These are phyloP conservation scores for Lochmaea crataegi DNA, from an alignment of 2,888 invertebrate species.

Conservation along the genomic window DNA sequence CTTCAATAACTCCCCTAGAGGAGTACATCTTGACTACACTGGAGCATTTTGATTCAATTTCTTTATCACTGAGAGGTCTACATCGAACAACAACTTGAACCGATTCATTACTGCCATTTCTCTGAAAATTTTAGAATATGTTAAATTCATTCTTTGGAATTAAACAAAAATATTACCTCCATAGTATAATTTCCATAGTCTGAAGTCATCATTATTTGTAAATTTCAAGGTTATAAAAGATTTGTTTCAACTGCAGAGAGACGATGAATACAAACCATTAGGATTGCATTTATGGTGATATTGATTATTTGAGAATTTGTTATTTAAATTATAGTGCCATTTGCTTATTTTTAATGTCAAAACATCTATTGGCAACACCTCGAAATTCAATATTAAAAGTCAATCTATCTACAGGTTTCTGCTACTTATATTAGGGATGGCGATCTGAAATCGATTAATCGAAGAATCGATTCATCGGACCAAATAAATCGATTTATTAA, in stretches of 20 bases:
- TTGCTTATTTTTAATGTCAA: constrained; percentile 41
- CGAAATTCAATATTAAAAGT: constrained; percentile 34
- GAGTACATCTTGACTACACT: constrained; percentile 88
- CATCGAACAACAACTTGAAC: constrained; percentile 98
- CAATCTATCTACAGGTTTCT: constrained; percentile 31
- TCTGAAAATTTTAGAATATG: constrained; percentile 39
- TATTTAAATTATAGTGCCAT: constrained; percentile 52
- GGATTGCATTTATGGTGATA: constrained; percentile 43
- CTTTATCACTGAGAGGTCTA: constrained; percentile 92
- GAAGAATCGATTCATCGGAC: too few relatives aligned
- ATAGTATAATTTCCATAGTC: constrained; percentile 40
- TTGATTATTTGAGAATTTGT: constrained; percentile 48
- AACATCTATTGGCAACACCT: constrained; percentile 42
- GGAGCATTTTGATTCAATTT: constrained; percentile 78
- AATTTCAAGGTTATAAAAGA: constrained; percentile 46
- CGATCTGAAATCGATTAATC: too few relatives aligned
- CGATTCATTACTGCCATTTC: constrained; percentile 74
- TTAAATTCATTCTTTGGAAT: constrained; percentile 1
- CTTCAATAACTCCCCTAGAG: constrained; percentile 89
- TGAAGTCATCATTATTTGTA: constrained; percentile 51
- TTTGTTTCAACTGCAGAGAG: constrained; percentile 24
- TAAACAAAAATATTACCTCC: constrained; percentile 39
- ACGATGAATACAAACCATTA: constrained; percentile 38
- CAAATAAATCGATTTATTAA: too few relatives aligned
- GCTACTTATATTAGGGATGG: too few relatives aligned